Conservation (phyloP, 2,113 vertebrate genomes). For the Pyrgilauda ruficollis region DNA sequence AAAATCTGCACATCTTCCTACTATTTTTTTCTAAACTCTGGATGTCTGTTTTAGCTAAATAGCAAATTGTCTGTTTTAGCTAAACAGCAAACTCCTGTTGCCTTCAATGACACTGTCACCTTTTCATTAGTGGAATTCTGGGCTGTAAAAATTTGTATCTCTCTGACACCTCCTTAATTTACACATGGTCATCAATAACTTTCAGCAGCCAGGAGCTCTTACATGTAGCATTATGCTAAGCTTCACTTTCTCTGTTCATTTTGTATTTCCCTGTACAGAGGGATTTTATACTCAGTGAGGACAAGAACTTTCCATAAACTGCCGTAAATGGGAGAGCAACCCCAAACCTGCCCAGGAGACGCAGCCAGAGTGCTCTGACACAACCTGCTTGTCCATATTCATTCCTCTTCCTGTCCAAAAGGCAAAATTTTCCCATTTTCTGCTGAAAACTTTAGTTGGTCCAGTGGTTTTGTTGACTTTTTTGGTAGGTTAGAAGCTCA, state of each 20-base stretch:
- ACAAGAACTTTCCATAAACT: background rate
- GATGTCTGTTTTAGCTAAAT: background rate
- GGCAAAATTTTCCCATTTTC: background rate
- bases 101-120: background rate
- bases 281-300: background rate
- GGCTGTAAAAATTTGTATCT: background rate
- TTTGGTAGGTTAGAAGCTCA: background rate
- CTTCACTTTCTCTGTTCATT: background rate
- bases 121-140: background rate
- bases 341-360: background rate
- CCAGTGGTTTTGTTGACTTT: background rate
- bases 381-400: background rate
- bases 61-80: background rate
- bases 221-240: background rate
- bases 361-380: background rate
- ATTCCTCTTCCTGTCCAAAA: background rate
- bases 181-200: background rate
- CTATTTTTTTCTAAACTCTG: background rate
- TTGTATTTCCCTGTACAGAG: background rate
- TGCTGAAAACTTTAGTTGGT: background rate
- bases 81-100: background rate
- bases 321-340: background rate
- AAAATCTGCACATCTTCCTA: constrained; percentile 45
- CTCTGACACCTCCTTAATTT: background rate
- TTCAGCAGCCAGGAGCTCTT: background rate